phyloP scores from a whole-genome alignment of 2,888 invertebrate species.

The Nymphalis polychloros region DNA sequence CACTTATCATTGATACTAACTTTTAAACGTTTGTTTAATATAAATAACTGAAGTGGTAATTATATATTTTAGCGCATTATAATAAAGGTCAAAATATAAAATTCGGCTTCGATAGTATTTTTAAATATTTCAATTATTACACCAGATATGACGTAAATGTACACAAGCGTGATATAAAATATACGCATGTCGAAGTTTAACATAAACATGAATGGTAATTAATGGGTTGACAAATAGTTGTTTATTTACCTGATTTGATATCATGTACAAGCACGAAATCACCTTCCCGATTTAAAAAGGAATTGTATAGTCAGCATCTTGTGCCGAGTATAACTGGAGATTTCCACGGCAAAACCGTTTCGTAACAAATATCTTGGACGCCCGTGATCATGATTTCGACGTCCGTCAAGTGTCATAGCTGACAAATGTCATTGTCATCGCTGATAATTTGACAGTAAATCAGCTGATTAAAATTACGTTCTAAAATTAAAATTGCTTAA shows the following conservation, averaged over 20 bases:
- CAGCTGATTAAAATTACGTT: conserved; percentile 25
- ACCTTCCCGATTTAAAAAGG: conserved; percentile 23
- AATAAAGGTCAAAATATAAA: background rate
- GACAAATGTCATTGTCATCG: conserved; percentile 44
- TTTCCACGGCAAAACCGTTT: conserved; percentile 49
- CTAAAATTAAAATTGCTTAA: conserved; percentile 6
- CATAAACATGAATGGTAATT: conserved; percentile 12
- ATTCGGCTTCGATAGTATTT: background rate
- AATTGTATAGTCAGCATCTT: conserved; percentile 27
- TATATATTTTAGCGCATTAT: no score
- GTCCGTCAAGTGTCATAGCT: conserved; percentile 25
- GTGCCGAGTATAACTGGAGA: conserved; percentile 25
- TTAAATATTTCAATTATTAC: background rate
- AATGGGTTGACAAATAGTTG: background rate
- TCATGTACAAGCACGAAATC: conserved; percentile 24
- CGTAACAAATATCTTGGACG: conserved; percentile 52
- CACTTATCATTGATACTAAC: no score
- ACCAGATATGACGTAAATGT: conserved; percentile 18
- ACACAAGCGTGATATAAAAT: conserved; percentile 13
- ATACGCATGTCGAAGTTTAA: conserved; percentile 2
- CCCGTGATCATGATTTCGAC: conserved; percentile 27
- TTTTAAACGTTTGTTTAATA: no score
- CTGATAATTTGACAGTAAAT: conserved; percentile 8
- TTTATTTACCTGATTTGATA: conserved; percentile 24
- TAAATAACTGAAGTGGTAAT: no score